Base-by-base conservation (phyloP, 2,797 vertebrate genomes). In the Acipenser transmontanus region DNA sequence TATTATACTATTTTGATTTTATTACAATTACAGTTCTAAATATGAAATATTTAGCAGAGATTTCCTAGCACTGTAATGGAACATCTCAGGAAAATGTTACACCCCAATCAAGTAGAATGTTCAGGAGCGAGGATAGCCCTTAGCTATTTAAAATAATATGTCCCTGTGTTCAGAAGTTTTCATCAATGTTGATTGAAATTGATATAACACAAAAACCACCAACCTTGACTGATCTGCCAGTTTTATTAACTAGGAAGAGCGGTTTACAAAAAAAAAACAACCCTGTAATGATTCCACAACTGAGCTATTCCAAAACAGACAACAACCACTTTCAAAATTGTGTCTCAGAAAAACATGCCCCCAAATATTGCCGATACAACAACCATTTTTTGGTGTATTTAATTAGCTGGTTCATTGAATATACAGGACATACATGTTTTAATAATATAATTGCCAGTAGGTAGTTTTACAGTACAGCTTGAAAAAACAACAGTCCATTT, bases 1-100 rank as follows among this genome's bases (percentile, higher is more conserved):
- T 65, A 72, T 67, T 56, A 67, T 34, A 70, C 74, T 68, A 69
- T 62, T 65, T 63, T 59, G 62, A 51, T 69, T 50, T 52, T 51
- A 68, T 13, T 50, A 68, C 62, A 68, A 63, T 63, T 13, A 62
- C 47, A 13, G 34, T 61, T 49, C 59, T 61, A 67, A 61, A 61
- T 67, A 17, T 4, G 62, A 63, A 63, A 51, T 12, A 8, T 61
- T 61, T 61, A 51, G 47, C 49, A 61, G 49, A 51, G 59, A 54
- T 49, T 57, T 68, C 49, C 61, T 12, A 9, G 61, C 17, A 49
- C 51, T 14, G 47, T 11, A 51, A 63, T 13, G 47, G 59, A 49
- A 61, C 17, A 56, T 59, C 61, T 20, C 7, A 49, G 20, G 62
- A 50, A 56, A 68, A 63, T 9, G 47, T 54, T 34, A 54, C 8